phyloP scores from a whole-genome alignment of 2,797 vertebrate genomes.

The Halcyon smyrnensis region DNA sequence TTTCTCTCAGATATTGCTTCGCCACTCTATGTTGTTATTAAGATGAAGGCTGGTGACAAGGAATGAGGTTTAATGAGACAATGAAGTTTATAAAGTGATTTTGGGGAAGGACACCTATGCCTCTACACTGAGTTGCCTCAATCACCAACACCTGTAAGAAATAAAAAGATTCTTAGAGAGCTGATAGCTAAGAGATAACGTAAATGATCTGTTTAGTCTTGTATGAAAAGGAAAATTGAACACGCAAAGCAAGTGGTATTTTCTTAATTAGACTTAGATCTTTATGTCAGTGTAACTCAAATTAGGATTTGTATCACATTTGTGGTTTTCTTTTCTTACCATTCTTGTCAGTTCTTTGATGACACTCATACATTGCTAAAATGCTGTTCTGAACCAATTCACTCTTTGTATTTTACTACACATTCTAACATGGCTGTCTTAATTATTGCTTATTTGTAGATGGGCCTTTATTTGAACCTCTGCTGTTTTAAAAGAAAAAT shows the following conservation, averaged over 20 bases:
- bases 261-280: not conserved
- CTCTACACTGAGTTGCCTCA: not conserved
- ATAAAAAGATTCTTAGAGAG: not conserved
- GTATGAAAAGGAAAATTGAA: not conserved
- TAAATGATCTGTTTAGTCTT: not conserved
- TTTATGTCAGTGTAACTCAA: not conserved
- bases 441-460: not conserved
- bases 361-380: not conserved
- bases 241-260: not conserved
- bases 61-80: not conserved
- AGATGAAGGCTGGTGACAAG: not conserved
- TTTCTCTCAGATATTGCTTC: not conserved
- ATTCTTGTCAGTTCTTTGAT: not conserved
- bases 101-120: not conserved
- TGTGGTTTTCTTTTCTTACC: not conserved
- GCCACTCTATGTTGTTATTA: not conserved
- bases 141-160: not conserved
- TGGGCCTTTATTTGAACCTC: not conserved
- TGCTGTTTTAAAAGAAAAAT: not conserved
- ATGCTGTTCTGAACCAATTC: not conserved
- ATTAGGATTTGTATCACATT: not conserved
- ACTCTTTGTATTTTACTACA: not conserved
- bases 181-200: not conserved
- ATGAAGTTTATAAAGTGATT: not conserved
- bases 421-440: not conserved